phyloP scores from a whole-genome alignment of 2,113 vertebrate genomes.

The Peucedramus taeniatus region DNA sequence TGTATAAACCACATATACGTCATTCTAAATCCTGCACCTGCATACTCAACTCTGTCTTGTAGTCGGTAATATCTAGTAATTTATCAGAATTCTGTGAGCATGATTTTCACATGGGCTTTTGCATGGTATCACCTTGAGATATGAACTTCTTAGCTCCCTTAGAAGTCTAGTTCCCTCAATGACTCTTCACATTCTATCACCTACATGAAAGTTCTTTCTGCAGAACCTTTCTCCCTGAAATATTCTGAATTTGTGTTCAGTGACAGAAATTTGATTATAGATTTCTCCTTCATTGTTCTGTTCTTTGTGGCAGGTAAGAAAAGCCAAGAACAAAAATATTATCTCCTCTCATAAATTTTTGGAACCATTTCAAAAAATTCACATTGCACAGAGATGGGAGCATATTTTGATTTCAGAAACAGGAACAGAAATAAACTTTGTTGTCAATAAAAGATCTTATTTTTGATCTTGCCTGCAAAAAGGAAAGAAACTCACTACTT shows the following conservation, averaged over 20 bases:
- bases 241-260: not conserved
- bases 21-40: not conserved
- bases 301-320: not conserved
- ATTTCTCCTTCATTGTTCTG: not conserved
- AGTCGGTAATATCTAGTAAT: not conserved
- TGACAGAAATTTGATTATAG: not conserved
- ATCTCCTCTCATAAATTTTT: not conserved
- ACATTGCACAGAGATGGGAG: not conserved
- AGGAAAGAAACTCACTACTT: not conserved
- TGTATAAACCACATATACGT: not conserved
- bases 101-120: not conserved
- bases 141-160: not conserved
- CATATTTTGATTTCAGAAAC: not conserved
- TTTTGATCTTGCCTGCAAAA: not conserved
- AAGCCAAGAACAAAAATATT: slow-evolving; percentile 3
- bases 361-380: not conserved
- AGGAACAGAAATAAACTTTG: not conserved
- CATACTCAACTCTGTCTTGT: not conserved
- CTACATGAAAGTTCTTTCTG: not conserved
- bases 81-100: not conserved
- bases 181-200: not conserved
- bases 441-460: not conserved
- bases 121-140: not conserved
- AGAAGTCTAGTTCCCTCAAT: not conserved
- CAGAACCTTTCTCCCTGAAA: not conserved